Base-by-base conservation (phyloP, 2,797 vertebrate species). In the Jordanella pulchra region DNA sequence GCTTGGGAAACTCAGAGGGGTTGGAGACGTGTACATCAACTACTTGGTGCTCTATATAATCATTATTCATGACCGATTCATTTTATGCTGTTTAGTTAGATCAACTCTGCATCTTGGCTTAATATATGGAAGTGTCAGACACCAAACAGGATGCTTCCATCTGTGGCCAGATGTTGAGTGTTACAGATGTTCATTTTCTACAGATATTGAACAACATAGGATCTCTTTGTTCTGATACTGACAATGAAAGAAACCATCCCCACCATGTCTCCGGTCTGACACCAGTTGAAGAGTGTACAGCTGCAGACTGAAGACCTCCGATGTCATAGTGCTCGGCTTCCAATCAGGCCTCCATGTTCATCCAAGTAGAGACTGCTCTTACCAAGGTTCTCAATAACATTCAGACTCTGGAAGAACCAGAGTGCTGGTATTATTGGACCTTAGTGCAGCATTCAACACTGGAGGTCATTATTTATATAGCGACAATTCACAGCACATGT, bases 171-270 rank as follows among this genome's bases (percentile, higher is more conserved):
- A 79, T 84, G 77, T 84, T 58, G 54, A 84, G 68, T 77, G 78
- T 35, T 75, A 67, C 72, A 73, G 72, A 77, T 79, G 78, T 76
- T 89, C 87, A 89, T 69, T 72, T 67, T 48, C 69, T 83, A 67
- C 82, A 86, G 78, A 81, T 75, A 83, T 67, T 25, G 68, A 72
- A 81, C 45, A 65, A 67, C n/a, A 63, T 50, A 74, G 25, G 39
- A 66, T n/a, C 9, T 27, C 47, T 70, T 67, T 14, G 76, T 83
- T 48, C 44, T 6, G 11, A 65, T 10, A 39, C 86, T 75, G 74
- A 87, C 85, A 89, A 77, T 75, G 79, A 74, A 83, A 61, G 81
- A 91, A 91, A 60, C 79, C 25, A 90, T 90, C 73, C 42, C 30
- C 35, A 27, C 17, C 25, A 61, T 68, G 60, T 60, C 76, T 61